Percentiles rank a stretch among this genome's conserved stretches.
phyloP scores from a whole-genome alignment of 2,797 vertebrate species.

The Cryptoblepharus egeriae region DNA sequence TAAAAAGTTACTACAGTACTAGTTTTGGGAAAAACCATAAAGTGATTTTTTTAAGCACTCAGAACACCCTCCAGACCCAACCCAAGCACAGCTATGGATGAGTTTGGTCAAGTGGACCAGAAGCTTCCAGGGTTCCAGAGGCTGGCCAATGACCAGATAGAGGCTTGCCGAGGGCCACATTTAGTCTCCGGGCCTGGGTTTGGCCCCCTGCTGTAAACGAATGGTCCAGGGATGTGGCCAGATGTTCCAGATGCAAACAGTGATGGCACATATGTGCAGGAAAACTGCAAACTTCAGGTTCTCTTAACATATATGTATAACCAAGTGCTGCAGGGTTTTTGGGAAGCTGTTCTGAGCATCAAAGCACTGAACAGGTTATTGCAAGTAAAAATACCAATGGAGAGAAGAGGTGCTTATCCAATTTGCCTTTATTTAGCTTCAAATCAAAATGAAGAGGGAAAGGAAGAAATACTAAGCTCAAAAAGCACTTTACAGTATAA shows the following conservation, averaged over 20 bases:
- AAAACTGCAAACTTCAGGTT: constrained; percentile 55
- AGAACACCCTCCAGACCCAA: no score
- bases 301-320: constrained; percentile 45
- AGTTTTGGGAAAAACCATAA: no score
- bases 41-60: no score
- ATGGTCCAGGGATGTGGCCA: no score
- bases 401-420: constrained; percentile 32
- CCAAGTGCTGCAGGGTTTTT: constrained; percentile 34
- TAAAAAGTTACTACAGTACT: no score
- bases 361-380: constrained; percentile 42
- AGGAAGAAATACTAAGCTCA: neutral
- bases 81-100: no score
- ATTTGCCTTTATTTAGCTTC: constrained; percentile 26
- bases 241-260: constrained; percentile 42
- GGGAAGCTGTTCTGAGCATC: constrained; percentile 22
- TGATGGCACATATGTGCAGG: constrained; percentile 45
- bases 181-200: no score
- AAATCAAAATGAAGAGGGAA: constrained; percentile 19
- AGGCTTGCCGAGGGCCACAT: no score
- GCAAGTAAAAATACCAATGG: constrained; percentile 14
- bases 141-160: no score
- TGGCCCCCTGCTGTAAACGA: no score
- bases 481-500: constrained; percentile 1
- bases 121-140: no score
- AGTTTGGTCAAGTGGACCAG: no score